Evolutionary conservation across 2,888 invertebrate genomes (phyloP), one percentile per base, ranked within the genome.

Genomic region (Nomada hirtipes): DNA sequence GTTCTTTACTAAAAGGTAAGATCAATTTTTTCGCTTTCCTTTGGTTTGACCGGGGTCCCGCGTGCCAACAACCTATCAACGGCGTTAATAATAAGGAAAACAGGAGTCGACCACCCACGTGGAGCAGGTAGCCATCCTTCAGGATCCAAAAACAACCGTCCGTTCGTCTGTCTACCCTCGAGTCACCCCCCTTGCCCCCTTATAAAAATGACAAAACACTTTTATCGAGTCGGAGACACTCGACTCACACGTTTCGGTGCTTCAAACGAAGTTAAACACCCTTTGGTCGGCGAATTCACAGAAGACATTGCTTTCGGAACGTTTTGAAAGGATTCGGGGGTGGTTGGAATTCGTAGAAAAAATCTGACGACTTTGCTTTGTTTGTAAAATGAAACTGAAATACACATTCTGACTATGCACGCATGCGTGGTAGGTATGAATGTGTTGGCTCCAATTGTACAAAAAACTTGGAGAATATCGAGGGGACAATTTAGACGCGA

Each of bases 141-240:
- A 80, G 80, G 86, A 76, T 82, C 78, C 73, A 50, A 82, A 65
- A 85, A 64, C 69, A 65, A 15, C 47, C 47, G 73, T 69, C 50
- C 36, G 63, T 69, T 63, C 64, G 64, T 60, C 65, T 52, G 72
- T 72, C 74, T 52, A 61, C 70, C 76, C 79, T 77, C 68, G 79
- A 80, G 76, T 65, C 86, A 53, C 59, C 59, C 67, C 77, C 74
- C 76, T 86, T 84, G 68, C 78, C 81, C 84, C 64, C 85, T 88
- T 89, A 87, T 88, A 86, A 89, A 91, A 91, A 90, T 90, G 90
- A 92, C 90, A 89, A 90, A 89, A 91, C 90, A 89, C 80, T 90
- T 91, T 90, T 82, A 87, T 85, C 82, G 79, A 71, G 63, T n/a
- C 68, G 20, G 36, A 26, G 52, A 36, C n/a, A n/a, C 81, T 76